Percentiles rank a stretch among this genome's conserved stretches.
Evolutionary conservation across 1,140 invertebrate species (phyloP).

Genomic region (Potamilus streckersoni): DNA sequence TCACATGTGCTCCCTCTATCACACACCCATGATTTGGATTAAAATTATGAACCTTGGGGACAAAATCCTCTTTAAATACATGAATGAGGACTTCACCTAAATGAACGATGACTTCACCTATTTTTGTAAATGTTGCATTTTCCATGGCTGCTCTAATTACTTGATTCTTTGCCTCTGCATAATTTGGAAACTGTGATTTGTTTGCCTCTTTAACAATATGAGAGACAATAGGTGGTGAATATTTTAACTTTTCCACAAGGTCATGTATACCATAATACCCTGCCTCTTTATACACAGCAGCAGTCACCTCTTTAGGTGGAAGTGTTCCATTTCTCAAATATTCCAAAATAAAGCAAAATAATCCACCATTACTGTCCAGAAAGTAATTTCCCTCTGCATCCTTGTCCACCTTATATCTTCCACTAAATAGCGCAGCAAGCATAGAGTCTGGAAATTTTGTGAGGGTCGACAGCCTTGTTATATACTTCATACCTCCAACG

Average conservation of each 20-base stretch:
- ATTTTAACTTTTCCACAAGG: slow-evolving; percentile 48
- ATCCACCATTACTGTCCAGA: slow-evolving; percentile 56
- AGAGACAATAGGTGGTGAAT: slow-evolving; percentile 50
- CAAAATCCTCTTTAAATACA: slow-evolving; percentile 56
- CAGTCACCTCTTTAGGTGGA: slow-evolving; percentile 50
- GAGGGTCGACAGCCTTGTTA: slow-evolving; percentile 61
- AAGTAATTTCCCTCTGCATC: slow-evolving; percentile 64
- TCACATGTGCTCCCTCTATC: slow-evolving; percentile 52
- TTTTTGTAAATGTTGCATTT: slow-evolving; percentile 47
- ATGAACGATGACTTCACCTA: slow-evolving; percentile 47
- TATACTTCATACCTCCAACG: slow-evolving; percentile 62
- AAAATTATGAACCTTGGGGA: slow-evolving; percentile 49
- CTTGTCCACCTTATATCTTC: slow-evolving; percentile 59
- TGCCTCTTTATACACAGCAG: slow-evolving; percentile 53
- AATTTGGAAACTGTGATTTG: slow-evolving; percentile 56
- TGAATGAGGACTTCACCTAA: slow-evolving; percentile 57
- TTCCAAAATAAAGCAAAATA: slow-evolving; percentile 59
- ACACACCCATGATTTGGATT: slow-evolving; percentile 60
- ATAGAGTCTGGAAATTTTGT: slow-evolving; percentile 64
- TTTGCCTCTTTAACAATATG: slow-evolving; percentile 54
- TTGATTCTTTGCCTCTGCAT: slow-evolving; percentile 44
- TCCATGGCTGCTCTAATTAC: slow-evolving; percentile 52
- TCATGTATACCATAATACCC: slow-evolving; percentile 59
- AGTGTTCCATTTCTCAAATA: slow-evolving; percentile 56
- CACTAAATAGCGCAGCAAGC: slow-evolving; percentile 66